Evolutionary conservation across 2,888 invertebrate species (phyloP), one percentile per base, ranked within the genome.

Genomic region (Adelognathus sp.): DNA sequence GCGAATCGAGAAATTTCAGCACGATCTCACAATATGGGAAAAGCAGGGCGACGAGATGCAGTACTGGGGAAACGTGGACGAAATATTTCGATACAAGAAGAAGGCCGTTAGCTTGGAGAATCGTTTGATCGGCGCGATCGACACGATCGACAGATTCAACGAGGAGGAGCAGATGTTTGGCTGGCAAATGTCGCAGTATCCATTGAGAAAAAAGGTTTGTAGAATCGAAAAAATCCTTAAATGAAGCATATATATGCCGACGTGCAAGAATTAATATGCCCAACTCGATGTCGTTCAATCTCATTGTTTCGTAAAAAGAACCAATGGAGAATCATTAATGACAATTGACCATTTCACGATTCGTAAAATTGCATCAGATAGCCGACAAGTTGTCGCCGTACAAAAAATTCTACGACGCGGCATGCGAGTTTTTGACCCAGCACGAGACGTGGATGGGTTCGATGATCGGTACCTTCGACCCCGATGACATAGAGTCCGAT

Each of bases 131-230:
- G 90, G 92, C 2, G 98, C 98, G 2, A 94, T 97, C 91, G 93
- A 94, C 54, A 95, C 94, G 77, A 97, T 98, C 80, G 97, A 98
- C 86, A 94, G 95, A 76, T 98, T 99, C 86, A 99, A 99, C 90
- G 96, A 95, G 88, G 98, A 99, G 90, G 99, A 99, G 90, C 92
- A 94, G 31, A 94, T 98, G 16, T 98, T 96, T 88, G 97, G 96
- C 9, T 98, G 96, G 95, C 96, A 98, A 87, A 90, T 95, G 6
- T 97, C 98, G 0, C 95, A 96, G 84, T 99, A 98, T 92, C 97
- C 98, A 0, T 93, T 96, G 80, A 93, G 98, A 79, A 97, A 97
- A 91, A 89, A 92, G 85, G 93, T 93, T 83, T 0, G 29, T 1
- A 41, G 9, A 11, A 24, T 11, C 21, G n/a, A 46, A 24, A 36